Base-by-base conservation (phyloP, 2,888 invertebrate species). In the Andrena chrysosceles region DNA sequence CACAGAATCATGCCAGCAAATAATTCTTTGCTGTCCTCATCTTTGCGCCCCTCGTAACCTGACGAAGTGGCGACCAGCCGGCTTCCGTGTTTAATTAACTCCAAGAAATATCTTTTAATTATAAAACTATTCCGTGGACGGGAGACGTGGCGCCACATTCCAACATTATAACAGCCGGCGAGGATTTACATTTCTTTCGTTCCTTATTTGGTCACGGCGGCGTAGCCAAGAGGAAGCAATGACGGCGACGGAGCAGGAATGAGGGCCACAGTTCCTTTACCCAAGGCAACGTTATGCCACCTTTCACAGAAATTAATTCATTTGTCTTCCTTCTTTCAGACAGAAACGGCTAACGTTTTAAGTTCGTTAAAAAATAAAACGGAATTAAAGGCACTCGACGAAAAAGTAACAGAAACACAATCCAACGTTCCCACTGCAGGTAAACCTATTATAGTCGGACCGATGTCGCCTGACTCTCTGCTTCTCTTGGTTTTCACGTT, bases 31-130 rank as follows among this genome's bases (percentile, higher is more conserved):
- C 72, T 72, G 20, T 33, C 66, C 62, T 31, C 64, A 26, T 26
- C 59, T 31, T 60, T 69, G 75, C 63, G 68, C 74, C 63, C 68
- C 74, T 69, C 67, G 67, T 62, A 74, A 67, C 83, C 72, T 73
- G 77, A 72, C 67, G 59, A 66, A 71, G 69, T 52, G 68, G 49
- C 64, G 67, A 66, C 73, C 29, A 29, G 77, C 77, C 69, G 77
- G 73, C 67, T 56, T 83, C 72, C 64, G 73, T 86, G 90, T 92
- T 92, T 92, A 93, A 92, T 92, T 92, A 92, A 92, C 91, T 91
- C 81, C 71, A 86, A 89, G 89, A 89, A 91, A 90, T 90, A 90
- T 91, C 89, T 89, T 91, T 90, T 89, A 92, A 91, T 90, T 90
- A 90, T 87, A 87, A 86, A 90, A 91, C 85, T 88, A 91, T 90